Conservation (phyloP, 1,140 invertebrate species). For the Saccostrea cuccullata region DNA sequence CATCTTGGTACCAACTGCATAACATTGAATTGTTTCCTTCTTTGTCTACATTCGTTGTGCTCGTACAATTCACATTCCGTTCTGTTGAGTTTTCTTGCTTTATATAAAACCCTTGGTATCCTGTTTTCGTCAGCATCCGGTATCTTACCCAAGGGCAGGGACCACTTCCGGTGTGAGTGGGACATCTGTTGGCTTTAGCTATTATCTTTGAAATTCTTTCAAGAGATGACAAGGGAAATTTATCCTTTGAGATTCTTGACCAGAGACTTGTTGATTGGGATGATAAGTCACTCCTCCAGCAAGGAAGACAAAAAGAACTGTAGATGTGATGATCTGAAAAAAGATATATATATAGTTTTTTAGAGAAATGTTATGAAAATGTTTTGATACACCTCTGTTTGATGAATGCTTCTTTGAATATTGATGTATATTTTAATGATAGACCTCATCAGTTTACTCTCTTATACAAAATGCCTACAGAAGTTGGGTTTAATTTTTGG, state of each 20-base stretch:
- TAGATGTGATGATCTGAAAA: neutral
- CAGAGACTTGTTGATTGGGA: neutral
- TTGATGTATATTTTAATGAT: too few relatives aligned
- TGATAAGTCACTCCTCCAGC: neutral
- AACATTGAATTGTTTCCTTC: neutral
- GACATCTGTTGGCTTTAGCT: neutral
- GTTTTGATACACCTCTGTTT: too few relatives aligned
- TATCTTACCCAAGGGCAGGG: neutral
- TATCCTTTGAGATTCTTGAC: neutral
- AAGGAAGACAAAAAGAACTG: neutral
- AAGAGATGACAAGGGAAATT: neutral
- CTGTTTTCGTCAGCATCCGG: neutral
- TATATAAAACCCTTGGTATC: slow-evolving; percentile 6
- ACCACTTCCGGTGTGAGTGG: neutral
- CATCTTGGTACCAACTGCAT: neutral
- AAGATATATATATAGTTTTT: too few relatives aligned
- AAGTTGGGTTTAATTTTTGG: too few relatives aligned
- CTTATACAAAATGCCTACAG: too few relatives aligned
- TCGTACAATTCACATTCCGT: neutral
- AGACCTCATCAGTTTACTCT: too few relatives aligned
- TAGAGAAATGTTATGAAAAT: too few relatives aligned
- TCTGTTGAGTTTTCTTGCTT: neutral
- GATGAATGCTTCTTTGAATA: too few relatives aligned
- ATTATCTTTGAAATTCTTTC: neutral
- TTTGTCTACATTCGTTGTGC: neutral